Conservation (phyloP, 2,888 invertebrate genomes). For the Phrixothrix hirtus region DNA sequence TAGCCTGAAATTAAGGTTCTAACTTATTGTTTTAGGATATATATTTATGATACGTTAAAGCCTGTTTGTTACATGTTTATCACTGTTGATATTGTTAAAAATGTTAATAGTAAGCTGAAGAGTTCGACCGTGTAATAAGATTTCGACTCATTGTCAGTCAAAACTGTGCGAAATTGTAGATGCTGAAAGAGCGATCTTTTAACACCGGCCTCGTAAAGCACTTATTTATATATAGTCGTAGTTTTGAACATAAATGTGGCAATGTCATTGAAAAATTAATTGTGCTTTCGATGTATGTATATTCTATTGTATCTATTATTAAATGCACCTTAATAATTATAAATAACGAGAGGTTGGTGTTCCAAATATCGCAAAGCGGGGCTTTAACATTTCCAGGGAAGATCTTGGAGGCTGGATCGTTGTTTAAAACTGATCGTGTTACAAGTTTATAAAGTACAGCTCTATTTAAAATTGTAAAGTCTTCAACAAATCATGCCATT, state of each 20-base stretch:
- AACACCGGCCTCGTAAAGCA: conserved; percentile 20
- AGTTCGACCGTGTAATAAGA: conserved; percentile 2
- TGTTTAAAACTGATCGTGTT: conserved; percentile 41
- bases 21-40: conserved; percentile 35
- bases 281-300: conserved; percentile 36
- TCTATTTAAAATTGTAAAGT: neutral
- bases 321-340: conserved; percentile 22
- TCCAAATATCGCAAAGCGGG: conserved; percentile 15
- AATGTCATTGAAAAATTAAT: conserved; percentile 42
- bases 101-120: conserved; percentile 38
- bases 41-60: conserved; percentile 48
- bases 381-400: conserved; percentile 35
- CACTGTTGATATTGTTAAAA: conserved; percentile 53
- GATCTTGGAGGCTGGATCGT: conserved; percentile 53
- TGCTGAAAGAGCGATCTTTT: conserved; percentile 1
- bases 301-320: conserved; percentile 28
- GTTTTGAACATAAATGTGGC: conserved; percentile 43
- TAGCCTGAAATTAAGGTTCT: conserved; percentile 30
- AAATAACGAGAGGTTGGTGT: conserved; percentile 11
- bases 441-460: neutral
- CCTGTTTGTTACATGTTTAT: conserved; percentile 55
- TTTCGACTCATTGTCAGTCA: conserved; percentile 14
- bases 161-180: conserved; percentile 2
- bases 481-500: conserved; percentile 40
- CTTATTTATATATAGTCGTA: conserved; percentile 28